A percentile compares a stretch with the other conserved stretches of the same genome.
Evolutionary conservation across 2,797 vertebrate species (phyloP).

Genomic region (Sebastes trivittatus): DNA sequence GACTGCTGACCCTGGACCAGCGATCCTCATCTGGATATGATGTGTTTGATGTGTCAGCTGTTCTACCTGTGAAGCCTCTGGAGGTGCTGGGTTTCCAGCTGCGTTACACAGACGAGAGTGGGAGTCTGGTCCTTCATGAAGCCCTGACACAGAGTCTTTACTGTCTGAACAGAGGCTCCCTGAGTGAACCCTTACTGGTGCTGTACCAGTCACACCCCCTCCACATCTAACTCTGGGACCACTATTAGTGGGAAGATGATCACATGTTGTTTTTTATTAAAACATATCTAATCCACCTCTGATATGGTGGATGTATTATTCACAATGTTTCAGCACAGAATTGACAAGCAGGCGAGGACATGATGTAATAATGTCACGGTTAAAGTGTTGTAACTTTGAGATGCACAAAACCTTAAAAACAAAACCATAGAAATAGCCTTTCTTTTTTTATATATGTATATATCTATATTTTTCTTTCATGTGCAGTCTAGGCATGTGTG

Average conservation of each 20-base stretch:
- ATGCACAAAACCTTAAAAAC: background rate
- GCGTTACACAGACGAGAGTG: conserved; percentile 79
- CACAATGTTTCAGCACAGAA: background rate
- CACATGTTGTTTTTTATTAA: background rate
- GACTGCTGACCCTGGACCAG: conserved; percentile 69
- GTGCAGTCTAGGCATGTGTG: background rate
- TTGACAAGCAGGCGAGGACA: background rate
- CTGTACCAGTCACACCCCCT: conserved; percentile 44
- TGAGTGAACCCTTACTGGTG: conserved; percentile 74
- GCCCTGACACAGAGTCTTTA: conserved; percentile 79
- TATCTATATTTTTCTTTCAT: background rate
- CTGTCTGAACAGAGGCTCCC: conserved; percentile 60
- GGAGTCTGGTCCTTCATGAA: conserved; percentile 77
- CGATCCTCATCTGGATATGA: conserved; percentile 76
- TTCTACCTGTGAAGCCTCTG: conserved; percentile 46
- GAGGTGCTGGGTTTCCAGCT: conserved; percentile 74
- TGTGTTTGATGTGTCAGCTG: conserved; percentile 73
- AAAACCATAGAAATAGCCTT: background rate
- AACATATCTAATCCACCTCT: background rate
- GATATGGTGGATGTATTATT: background rate
- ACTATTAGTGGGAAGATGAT: background rate
- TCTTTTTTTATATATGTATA: background rate
- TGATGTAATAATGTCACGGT: background rate
- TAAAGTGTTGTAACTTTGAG: background rate
- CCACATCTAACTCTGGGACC: background rate